These are phyloP conservation scores for Eulithis prunata DNA, from an alignment of 2,888 invertebrate species.

Conservation along the genomic window DNA sequence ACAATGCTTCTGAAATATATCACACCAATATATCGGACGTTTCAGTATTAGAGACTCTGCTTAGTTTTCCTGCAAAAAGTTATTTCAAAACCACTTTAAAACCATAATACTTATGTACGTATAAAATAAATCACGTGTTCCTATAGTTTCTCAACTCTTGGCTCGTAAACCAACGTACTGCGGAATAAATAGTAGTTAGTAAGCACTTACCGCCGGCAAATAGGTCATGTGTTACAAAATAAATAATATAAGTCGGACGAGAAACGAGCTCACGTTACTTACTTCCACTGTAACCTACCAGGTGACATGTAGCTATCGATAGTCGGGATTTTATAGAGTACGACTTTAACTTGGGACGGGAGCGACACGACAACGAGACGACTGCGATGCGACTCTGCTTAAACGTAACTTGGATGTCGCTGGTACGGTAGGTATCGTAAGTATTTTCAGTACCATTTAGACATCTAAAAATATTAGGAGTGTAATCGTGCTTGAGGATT, in stretches of 20 bases:
- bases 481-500: too few relatives aligned
- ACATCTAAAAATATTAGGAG: too few relatives aligned
- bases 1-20: too few relatives aligned
- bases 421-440: constrained; percentile 7
- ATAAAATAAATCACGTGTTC: too few relatives aligned
- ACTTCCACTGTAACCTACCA: constrained; percentile 2
- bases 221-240: constrained; percentile 9
- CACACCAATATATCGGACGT: too few relatives aligned
- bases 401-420: not conserved
- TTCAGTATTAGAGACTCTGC: too few relatives aligned
- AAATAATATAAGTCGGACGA: constrained; percentile 6
- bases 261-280: constrained; percentile 2
- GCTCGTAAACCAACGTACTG: not conserved
- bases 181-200: not conserved
- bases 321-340: not conserved
- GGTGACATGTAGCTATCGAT: not conserved
- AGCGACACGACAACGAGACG: constrained; percentile 5
- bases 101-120: too few relatives aligned
- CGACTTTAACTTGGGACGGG: not conserved
- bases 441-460: not conserved
- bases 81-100: too few relatives aligned
- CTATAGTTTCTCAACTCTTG: not conserved
- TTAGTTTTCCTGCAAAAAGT: too few relatives aligned
- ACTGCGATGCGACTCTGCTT: not conserved
- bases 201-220: not conserved